Conservation (phyloP, 2,888 invertebrate genomes). For the Noctua fimbriata region DNA sequence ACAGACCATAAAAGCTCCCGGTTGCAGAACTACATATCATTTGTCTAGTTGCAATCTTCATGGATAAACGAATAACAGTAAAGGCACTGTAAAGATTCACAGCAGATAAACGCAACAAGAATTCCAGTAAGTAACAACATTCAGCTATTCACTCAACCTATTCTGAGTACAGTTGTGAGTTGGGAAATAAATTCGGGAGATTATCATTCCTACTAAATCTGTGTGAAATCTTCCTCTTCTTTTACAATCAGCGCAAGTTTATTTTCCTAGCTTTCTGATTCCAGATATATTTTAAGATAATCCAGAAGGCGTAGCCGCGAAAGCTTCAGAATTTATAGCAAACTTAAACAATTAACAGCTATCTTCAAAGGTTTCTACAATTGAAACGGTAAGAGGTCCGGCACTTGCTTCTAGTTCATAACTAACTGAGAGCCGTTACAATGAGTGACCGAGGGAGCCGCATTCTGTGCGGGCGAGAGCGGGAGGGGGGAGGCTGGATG, state of each 20-base stretch:
- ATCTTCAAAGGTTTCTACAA: slow-evolving; percentile 73
- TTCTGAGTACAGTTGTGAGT: slow-evolving; percentile 55
- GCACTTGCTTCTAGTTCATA: slow-evolving; percentile 76
- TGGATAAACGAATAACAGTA: slow-evolving; percentile 50
- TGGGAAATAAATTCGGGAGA: slow-evolving; percentile 64
- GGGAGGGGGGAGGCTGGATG: slow-evolving; percentile 59
- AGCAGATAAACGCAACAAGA: slow-evolving; percentile 54
- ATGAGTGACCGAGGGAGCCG: slow-evolving; percentile 77
- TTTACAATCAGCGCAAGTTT: slow-evolving; percentile 62
- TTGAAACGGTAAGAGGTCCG: slow-evolving; percentile 76
- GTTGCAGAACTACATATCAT: slow-evolving; percentile 22
- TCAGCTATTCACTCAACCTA: slow-evolving; percentile 48
- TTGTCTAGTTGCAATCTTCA: slow-evolving; percentile 40
- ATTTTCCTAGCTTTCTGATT: slow-evolving; percentile 56
- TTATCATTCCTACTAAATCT: slow-evolving; percentile 64
- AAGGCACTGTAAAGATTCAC: slow-evolving; percentile 46
- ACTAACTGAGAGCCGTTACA: slow-evolving; percentile 81
- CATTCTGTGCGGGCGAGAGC: slow-evolving; percentile 70
- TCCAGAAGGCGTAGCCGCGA: slow-evolving; percentile 53
- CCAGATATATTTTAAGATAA: slow-evolving; percentile 57
- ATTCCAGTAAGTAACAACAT: slow-evolving; percentile 52
- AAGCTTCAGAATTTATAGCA: slow-evolving; percentile 58
- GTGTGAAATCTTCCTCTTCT: slow-evolving; percentile 59
- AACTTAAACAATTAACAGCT: slow-evolving; percentile 74
- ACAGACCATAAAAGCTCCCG: slow-evolving; percentile 5